Conservation (phyloP, 2,888 invertebrate species). For the Clivina fossor region DNA sequence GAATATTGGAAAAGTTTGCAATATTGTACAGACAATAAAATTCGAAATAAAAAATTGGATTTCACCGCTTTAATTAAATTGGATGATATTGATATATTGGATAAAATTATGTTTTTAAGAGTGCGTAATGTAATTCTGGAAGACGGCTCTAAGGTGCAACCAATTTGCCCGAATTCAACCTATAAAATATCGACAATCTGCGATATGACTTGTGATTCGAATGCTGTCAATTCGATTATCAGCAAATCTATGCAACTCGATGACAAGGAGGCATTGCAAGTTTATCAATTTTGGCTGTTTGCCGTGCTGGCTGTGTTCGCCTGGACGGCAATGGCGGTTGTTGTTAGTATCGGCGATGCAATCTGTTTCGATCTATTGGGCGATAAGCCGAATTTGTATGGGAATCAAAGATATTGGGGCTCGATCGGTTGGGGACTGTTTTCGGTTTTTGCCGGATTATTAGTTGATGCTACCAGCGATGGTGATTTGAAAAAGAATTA, state of each 20-base stretch:
- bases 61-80: no score
- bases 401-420: constrained; percentile 85
- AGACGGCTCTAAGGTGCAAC: constrained; percentile 38
- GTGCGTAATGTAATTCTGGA: constrained; percentile 42
- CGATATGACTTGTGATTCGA: constrained; percentile 45
- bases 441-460: constrained; percentile 72
- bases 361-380: constrained; percentile 84
- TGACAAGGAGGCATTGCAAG: constrained; percentile 49
- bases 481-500: constrained; percentile 70
- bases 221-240: constrained; percentile 52
- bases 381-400: constrained; percentile 73
- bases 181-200: constrained; percentile 41
- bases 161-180: constrained; percentile 41
- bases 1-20: no score
- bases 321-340: constrained; percentile 84
- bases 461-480: constrained; percentile 74
- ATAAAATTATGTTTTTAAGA: background rate
- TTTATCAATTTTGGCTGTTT: constrained; percentile 77
- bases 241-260: no score
- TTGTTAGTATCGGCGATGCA: constrained; percentile 85
- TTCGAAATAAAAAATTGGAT: no score
- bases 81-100: no score
- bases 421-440: constrained; percentile 85
- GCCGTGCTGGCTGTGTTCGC: constrained; percentile 73
- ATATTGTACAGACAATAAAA: no score